These are phyloP conservation scores for Mactra quadrangularis DNA, from an alignment of 1,140 invertebrate genomes.

Conservation along the genomic window DNA sequence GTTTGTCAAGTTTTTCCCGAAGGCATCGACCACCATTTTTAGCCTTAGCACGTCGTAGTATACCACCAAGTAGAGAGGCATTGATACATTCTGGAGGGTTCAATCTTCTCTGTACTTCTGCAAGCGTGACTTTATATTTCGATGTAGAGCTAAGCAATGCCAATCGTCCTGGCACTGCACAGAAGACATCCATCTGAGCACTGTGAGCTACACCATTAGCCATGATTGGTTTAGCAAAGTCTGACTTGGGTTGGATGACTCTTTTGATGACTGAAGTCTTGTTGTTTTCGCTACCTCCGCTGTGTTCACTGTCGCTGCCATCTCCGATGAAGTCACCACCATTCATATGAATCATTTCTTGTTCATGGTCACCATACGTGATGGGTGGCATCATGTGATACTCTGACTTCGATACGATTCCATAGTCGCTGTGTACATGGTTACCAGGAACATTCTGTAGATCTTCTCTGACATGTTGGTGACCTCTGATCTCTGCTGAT, in stretches of 20 bases:
- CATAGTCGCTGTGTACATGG: constrained; percentile 33
- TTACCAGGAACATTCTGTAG: constrained; percentile 8
- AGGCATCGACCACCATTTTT: constrained; percentile 98
- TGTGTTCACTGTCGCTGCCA: constrained; percentile 2
- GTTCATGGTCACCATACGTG: constrained; percentile 35
- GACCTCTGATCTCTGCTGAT: neutral
- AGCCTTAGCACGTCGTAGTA: constrained; percentile 98
- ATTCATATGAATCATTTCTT: constrained; percentile 38
- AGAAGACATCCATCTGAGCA: constrained; percentile 87
- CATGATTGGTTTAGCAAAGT: constrained; percentile 37
- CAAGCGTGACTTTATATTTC: constrained; percentile 99
- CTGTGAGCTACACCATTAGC: constrained; percentile 72
- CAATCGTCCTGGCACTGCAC: constrained; percentile 97
- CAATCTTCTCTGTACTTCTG: constrained; percentile 97
- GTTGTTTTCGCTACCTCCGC: constrained; percentile 18
- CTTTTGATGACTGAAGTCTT: constrained; percentile 56
- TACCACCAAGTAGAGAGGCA: constrained; percentile 98
- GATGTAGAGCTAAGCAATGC: constrained; percentile 98
- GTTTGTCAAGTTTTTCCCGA: constrained; percentile 98
- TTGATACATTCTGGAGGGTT: constrained; percentile 99
- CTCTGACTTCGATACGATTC: constrained; percentile 24
- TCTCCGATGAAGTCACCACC: constrained; percentile 38
- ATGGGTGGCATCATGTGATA: constrained; percentile 39
- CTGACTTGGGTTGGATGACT: constrained; percentile 40
- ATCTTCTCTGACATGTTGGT: constrained; percentile 16